These are phyloP conservation scores for Anser cygnoides DNA, from an alignment of 2,113 vertebrate species.

Conservation along the genomic window DNA sequence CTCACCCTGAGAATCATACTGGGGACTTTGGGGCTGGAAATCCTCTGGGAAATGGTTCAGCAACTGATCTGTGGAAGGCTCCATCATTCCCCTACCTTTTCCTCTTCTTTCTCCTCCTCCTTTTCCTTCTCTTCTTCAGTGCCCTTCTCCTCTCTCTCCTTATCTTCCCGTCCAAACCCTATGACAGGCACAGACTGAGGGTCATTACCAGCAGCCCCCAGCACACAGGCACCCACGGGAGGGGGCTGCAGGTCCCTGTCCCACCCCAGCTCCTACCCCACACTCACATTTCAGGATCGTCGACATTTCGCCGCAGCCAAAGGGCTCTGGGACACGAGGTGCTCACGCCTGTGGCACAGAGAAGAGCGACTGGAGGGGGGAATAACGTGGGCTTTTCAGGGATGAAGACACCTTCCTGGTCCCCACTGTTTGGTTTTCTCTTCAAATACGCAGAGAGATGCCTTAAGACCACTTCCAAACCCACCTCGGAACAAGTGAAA, in stretches of 20 bases:
- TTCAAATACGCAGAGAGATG: not conserved
- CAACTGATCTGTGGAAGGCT: not conserved
- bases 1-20: not conserved
- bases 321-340: not conserved
- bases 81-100: conserved; percentile 29
- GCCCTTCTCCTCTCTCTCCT: conserved; percentile 50
- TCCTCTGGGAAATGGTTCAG: not conserved
- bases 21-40: not conserved
- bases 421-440: not conserved
- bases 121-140: not conserved
- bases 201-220: not conserved
- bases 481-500: not conserved
- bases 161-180: conserved; percentile 72
- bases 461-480: not conserved
- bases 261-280: not conserved
- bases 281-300: conserved; percentile 69
- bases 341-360: not conserved
- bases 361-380: not conserved
- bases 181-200: not conserved
- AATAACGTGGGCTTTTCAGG: not conserved
- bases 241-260: not conserved
- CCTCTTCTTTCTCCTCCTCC: not conserved
- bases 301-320: conserved; percentile 11
- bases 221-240: not conserved
- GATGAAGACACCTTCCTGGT: not conserved